phyloP scores from a whole-genome alignment of 2,888 invertebrate genomes.

The Hypselothyrea guttata region DNA sequence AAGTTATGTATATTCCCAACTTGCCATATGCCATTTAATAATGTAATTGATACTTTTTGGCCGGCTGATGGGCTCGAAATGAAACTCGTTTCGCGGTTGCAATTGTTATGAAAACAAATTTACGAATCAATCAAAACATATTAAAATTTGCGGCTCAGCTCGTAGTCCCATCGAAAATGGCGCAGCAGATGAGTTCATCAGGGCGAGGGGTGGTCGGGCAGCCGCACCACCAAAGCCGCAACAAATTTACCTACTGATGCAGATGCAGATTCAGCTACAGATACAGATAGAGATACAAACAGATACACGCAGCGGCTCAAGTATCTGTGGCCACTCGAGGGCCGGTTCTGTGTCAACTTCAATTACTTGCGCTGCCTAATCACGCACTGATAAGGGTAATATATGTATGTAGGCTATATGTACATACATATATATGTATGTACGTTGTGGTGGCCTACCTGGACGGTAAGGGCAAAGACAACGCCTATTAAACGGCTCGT shows the following conservation, averaged over 20 bases:
- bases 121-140: constrained; percentile 80
- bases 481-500: constrained; percentile 66
- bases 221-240: constrained; percentile 31
- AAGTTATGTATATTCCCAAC: neutral
- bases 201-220: constrained; percentile 20
- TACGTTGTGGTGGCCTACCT: constrained; percentile 42
- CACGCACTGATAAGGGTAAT: constrained; percentile 66
- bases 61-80: neutral
- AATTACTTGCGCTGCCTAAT: constrained; percentile 68
- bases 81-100: constrained; percentile 39
- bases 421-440: constrained; percentile 2
- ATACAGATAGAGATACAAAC: constrained; percentile 18
- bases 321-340: constrained; percentile 24
- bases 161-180: constrained; percentile 69
- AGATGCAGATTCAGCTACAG: constrained; percentile 23
- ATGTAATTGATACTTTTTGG: constrained; percentile 70
- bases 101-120: constrained; percentile 65
- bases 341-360: constrained; percentile 42
- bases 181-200: constrained; percentile 39
- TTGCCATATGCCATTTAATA: constrained; percentile 22
- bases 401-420: too few species aligned
- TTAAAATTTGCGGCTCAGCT: constrained; percentile 72
- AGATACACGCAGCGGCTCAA: constrained; percentile 20
- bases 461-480: constrained; percentile 39
- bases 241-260: constrained; percentile 18